These are phyloP conservation scores for Macropus fuliginosus DNA, from an alignment of 2,797 vertebrate genomes.

Conservation along the genomic window DNA sequence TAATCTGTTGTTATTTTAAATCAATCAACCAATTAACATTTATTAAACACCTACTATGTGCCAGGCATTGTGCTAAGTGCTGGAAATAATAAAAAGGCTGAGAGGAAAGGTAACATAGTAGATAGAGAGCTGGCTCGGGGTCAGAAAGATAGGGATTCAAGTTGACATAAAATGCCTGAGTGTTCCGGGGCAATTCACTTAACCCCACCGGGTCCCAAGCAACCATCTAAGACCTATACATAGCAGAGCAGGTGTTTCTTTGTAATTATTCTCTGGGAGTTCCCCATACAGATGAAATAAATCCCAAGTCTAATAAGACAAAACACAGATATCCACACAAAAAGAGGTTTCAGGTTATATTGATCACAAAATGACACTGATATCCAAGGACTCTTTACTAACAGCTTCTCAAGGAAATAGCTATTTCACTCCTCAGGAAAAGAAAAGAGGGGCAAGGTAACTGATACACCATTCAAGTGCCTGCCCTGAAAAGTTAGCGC, in stretches of 20 bases:
- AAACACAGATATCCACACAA: neutral
- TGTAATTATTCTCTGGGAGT: neutral
- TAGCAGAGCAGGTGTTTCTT: neutral
- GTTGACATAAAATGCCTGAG: neutral
- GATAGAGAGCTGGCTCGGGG: neutral
- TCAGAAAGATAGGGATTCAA: neutral
- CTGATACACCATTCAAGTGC: neutral
- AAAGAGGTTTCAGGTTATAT: slow-evolving; percentile 22
- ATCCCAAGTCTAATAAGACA: neutral
- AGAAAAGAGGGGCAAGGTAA: neutral
- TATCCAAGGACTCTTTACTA: slow-evolving; percentile 23
- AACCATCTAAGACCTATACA: neutral
- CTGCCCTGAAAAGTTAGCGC: neutral
- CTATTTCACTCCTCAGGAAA: neutral
- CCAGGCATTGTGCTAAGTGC: neutral
- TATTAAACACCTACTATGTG: neutral
- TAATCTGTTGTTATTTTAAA: slow-evolving; percentile 8
- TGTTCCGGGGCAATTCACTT: neutral
- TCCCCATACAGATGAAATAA: neutral
- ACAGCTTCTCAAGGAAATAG: neutral
- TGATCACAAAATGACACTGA: slow-evolving; percentile 36
- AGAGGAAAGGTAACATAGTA: neutral
- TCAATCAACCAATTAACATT: neutral
- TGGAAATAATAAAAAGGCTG: neutral
- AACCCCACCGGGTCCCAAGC: neutral